A percentile compares a stretch with the other conserved stretches of the same genome.
phyloP scores from a whole-genome alignment of 2,888 invertebrate genomes.

The Heliconius aoede region DNA sequence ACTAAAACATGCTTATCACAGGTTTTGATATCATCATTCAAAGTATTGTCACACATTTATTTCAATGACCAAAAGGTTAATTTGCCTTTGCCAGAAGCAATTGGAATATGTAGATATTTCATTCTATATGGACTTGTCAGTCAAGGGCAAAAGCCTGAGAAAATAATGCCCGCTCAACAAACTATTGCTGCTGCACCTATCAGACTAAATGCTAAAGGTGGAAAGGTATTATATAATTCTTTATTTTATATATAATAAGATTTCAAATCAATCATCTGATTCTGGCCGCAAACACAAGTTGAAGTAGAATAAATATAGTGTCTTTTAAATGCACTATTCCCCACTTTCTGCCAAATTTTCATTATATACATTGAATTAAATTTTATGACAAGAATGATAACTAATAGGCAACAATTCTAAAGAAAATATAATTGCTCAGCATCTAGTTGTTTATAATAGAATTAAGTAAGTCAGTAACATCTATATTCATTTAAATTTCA shows the following conservation, averaged over 20 bases:
- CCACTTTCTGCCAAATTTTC: no score
- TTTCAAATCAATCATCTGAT: no score
- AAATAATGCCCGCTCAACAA: slow-evolving; percentile 85
- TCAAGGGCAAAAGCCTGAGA: slow-evolving; percentile 71
- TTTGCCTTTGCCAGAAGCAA: slow-evolving; percentile 74
- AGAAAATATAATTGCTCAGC: neutral
- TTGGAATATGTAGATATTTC: slow-evolving; percentile 84
- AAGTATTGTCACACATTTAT: slow-evolving; percentile 72
- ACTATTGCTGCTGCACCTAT: slow-evolving; percentile 82
- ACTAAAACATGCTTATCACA: slow-evolving; percentile 55
- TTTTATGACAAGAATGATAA: neutral
- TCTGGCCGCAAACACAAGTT: no score
- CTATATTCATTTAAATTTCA: slow-evolving; percentile 44
- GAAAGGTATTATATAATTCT: slow-evolving; percentile 74
- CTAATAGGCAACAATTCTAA: neutral
- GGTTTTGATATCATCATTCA: slow-evolving; percentile 78
- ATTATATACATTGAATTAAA: neutral
- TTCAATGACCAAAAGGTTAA: slow-evolving; percentile 65
- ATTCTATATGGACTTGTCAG: slow-evolving; percentile 81
- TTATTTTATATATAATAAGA: neutral
- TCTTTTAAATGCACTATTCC: no score
- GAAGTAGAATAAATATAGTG: no score
- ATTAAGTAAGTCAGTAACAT: no score
- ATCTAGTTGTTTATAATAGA: neutral
- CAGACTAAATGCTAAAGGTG: slow-evolving; percentile 78